These are phyloP conservation scores for Telmatochromis bifrenatus DNA, from an alignment of 2,113 vertebrate species.

Conservation along the genomic window DNA sequence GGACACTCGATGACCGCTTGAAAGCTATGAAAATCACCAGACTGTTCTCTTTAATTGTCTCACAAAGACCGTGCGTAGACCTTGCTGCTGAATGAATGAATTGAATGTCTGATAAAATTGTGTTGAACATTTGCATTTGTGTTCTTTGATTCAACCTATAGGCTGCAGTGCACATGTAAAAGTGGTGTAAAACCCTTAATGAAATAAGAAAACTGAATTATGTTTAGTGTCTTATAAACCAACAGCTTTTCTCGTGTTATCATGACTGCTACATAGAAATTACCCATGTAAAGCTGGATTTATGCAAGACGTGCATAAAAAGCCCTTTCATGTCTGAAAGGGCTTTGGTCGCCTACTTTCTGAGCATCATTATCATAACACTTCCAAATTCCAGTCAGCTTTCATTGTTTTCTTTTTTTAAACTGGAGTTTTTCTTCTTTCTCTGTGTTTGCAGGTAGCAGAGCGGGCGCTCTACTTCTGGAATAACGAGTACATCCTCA, in stretches of 20 bases:
- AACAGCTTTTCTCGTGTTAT: neutral
- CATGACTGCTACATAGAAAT: neutral
- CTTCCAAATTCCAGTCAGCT: neutral
- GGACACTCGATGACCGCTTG: no score
- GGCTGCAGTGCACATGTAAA: neutral
- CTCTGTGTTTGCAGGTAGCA: slow-evolving; percentile 77
- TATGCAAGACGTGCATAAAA: neutral
- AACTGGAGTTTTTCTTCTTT: neutral
- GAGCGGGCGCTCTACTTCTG: slow-evolving; percentile 96
- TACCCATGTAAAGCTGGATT: neutral
- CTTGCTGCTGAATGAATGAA: neutral
- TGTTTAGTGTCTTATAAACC: neutral
- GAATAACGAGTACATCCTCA: slow-evolving; percentile 99
- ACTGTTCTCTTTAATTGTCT: neutral
- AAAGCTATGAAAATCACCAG: neutral
- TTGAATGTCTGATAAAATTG: neutral
- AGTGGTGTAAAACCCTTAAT: neutral
- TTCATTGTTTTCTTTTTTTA: neutral
- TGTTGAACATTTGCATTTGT: neutral
- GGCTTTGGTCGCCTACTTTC: neutral
- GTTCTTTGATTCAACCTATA: neutral
- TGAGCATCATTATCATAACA: neutral
- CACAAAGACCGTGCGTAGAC: neutral
- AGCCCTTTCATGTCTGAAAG: neutral
- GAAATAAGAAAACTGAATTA: neutral